Base-by-base conservation (phyloP, 2,888 invertebrate species). In the Drosophila cracens region DNA sequence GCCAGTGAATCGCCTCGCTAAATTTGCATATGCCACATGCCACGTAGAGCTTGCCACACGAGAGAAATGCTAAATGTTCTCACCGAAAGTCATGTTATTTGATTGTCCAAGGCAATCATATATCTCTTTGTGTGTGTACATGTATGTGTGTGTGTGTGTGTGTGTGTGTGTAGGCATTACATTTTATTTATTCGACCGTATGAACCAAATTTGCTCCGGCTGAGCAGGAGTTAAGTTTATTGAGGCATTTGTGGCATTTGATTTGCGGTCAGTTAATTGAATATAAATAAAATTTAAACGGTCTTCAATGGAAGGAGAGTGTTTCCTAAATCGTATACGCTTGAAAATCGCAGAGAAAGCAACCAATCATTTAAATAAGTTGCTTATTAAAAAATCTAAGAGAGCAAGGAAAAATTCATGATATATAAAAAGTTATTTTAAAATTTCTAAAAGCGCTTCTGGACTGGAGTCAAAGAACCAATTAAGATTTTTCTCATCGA, bases 61-160 rank as follows among this genome's bases (percentile, higher is more conserved):
- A 88, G 85, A 83, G 85, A 86, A 87, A 83, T 63, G 76, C 72
- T 82, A 83, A 77, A 75, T 84, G 83, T 76, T 70, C 75, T 73
- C 73, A 66, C 60, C 60, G 68, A 56, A 69, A 76, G 75, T 70
- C 82, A 72, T 83, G 84, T 79, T 86, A 83, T 88, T 83, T 83
- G 82, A 87, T 81, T 83, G 82, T 86, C 70, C 75, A 75, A 86
- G 65, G 74, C 71, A 68, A 69, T 69, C 70, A 63, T 68, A 71
- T 59, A 65, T 49, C 58, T 68, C 70, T 4, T 18, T 51, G 34
- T 25, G 40, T 52, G 48, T 64, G 59, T 53, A 40, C 48, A 33
- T 25, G 33, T 43, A 10, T 36, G 13, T 63, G 48, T 59, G 54
- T 36, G 46, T 49, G 31, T 54, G 53, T 21, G 40, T 34, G 48